Evolutionary conservation across 2,797 vertebrate species (phyloP).

Genomic region (Hypotaenidia okinawae): DNA sequence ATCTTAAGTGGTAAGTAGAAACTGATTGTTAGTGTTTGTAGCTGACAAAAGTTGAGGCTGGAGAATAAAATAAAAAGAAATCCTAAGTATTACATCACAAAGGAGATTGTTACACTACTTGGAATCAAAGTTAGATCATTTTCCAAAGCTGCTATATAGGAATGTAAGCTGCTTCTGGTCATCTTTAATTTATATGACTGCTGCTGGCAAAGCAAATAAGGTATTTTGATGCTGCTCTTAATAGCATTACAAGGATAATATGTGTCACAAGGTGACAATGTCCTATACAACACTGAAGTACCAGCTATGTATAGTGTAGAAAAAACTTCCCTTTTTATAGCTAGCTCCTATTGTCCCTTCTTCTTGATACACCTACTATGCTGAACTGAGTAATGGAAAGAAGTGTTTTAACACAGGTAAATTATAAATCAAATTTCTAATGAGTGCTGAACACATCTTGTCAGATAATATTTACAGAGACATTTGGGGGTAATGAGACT

Average conservation of each 20-base stretch:
- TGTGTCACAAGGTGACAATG: constrained; percentile 41
- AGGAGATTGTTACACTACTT: constrained; percentile 31
- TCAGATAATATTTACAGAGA: not conserved
- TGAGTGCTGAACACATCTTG: not conserved
- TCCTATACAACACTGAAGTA: constrained; percentile 13
- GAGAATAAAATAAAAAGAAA: not conserved
- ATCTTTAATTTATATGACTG: constrained; percentile 68
- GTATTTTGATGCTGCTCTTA: constrained; percentile 61
- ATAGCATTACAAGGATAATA: constrained; percentile 58
- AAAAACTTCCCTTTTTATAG: not conserved
- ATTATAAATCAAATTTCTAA: constrained; percentile 19
- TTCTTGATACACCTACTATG: not conserved
- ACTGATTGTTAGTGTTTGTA: not conserved
- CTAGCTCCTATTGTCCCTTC: not conserved
- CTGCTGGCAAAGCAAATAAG: constrained; percentile 64
- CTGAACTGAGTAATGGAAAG: not conserved
- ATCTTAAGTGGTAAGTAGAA: not conserved
- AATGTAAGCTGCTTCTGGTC: constrained; percentile 56
- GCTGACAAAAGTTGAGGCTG: not conserved
- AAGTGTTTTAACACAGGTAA: not conserved
- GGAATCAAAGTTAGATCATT: constrained; percentile 68
- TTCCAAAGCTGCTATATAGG: constrained; percentile 63
- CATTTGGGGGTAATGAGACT: not conserved
- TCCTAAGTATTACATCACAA: not conserved
- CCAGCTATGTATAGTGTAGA: not conserved